These are phyloP conservation scores for Rotaria magnacalcarata DNA, from an alignment of 2,888 invertebrate species.

Conservation along the genomic window DNA sequence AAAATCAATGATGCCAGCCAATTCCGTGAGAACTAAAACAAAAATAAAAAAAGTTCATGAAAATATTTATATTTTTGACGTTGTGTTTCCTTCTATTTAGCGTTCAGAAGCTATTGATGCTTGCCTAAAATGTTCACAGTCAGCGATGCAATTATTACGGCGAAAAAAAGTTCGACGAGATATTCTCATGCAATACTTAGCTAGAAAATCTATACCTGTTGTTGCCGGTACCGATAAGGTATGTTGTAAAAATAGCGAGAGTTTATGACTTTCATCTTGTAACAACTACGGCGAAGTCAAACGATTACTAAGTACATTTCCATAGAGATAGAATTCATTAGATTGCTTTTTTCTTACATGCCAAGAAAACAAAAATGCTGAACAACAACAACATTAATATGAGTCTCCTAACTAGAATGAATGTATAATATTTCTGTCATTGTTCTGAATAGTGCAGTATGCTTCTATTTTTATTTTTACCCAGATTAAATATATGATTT, in stretches of 20 bases:
- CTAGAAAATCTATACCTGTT: constrained; percentile 48
- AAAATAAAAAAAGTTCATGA: neutral
- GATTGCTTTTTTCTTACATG: too few relatives aligned
- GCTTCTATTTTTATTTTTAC: too few relatives aligned
- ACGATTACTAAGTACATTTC: too few relatives aligned
- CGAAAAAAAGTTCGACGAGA: constrained; percentile 53
- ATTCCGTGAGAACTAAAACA: neutral
- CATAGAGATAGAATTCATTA: too few relatives aligned
- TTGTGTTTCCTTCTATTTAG: neutral
- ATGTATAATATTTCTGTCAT: too few relatives aligned
- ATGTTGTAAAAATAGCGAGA: neutral
- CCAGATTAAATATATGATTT: too few relatives aligned
- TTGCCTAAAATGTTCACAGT: constrained; percentile 50
- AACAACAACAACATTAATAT: too few relatives aligned
- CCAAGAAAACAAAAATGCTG: too few relatives aligned
- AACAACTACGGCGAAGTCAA: too few relatives aligned
- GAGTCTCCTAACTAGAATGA: too few relatives aligned
- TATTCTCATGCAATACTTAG: constrained; percentile 51
- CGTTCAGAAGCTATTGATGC: constrained; percentile 52
- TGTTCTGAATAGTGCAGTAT: too few relatives aligned
- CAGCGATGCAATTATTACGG: constrained; percentile 50
- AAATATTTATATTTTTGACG: neutral
- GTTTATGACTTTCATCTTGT: too few relatives aligned
- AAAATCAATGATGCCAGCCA: neutral
- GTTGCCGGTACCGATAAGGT: constrained; percentile 49